These are phyloP conservation scores for Sakesphorus luctuosus DNA, from an alignment of 2,113 vertebrate genomes.

Conservation along the genomic window DNA sequence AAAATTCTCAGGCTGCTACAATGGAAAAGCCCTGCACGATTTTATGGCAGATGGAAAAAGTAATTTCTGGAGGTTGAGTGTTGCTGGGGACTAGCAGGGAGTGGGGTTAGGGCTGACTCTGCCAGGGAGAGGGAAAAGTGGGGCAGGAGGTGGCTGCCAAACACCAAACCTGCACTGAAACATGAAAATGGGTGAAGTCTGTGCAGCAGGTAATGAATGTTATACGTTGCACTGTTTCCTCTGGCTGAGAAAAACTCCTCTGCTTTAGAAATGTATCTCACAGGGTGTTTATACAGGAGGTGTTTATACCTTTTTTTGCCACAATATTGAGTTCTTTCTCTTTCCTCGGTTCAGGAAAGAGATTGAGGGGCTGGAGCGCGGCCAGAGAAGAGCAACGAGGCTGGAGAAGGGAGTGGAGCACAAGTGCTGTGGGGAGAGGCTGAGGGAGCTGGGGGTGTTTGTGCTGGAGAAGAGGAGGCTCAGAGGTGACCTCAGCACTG, in stretches of 20 bases:
- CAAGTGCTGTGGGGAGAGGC: too few species aligned
- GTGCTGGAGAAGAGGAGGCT: too few species aligned
- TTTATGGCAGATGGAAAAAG: slow-evolving; percentile 20
- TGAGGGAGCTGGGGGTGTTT: too few species aligned
- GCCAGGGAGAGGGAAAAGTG: background rate
- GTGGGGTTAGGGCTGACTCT: background rate
- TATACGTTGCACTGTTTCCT: background rate
- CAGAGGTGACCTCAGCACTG: too few species aligned
- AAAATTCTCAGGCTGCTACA: slow-evolving; percentile 58
- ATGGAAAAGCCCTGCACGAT: slow-evolving; percentile 43
- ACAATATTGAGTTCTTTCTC: background rate
- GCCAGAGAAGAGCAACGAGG: too few species aligned
- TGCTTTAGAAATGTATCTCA: background rate
- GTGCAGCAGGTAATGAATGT: background rate
- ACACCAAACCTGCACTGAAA: background rate
- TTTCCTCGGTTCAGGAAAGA: too few species aligned
- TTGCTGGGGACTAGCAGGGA: background rate
- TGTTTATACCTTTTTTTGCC: background rate
- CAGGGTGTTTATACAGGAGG: background rate
- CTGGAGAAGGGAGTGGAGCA: too few species aligned
- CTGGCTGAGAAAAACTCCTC: background rate
- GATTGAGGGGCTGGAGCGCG: too few species aligned
- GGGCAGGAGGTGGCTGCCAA: background rate
- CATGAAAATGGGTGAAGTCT: background rate
- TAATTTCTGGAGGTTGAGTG: background rate